Evolutionary conservation across 1,140 invertebrate genomes (phyloP).

Genomic region (Daktulosphaira vitifoliae): DNA sequence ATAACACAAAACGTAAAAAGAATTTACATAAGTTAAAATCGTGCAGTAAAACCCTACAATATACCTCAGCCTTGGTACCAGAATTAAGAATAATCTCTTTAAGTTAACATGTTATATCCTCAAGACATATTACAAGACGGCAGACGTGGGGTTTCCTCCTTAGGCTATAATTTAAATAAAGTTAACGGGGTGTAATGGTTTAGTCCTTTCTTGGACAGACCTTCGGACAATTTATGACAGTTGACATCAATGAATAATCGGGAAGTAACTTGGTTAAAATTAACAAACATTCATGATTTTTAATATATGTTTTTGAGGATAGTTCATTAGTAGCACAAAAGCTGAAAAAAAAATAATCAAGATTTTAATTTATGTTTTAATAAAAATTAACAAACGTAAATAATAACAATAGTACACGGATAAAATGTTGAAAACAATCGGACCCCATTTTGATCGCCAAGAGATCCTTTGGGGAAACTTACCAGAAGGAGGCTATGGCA

Average conservation of each 20-base stretch:
- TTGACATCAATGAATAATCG: too few relatives aligned
- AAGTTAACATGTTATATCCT: constrained; percentile 29
- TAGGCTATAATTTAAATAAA: constrained; percentile 20
- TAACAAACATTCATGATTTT: too few relatives aligned
- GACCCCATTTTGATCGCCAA: constrained; percentile 18
- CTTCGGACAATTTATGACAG: background rate
- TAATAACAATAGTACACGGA: too few relatives aligned
- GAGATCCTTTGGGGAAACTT: background rate
- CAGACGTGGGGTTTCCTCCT: constrained; percentile 14
- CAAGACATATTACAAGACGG: constrained; percentile 14
- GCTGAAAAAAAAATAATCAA: too few relatives aligned
- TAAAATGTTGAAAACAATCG: constrained; percentile 17
- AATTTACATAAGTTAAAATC: constrained; percentile 21
- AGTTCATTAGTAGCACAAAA: too few relatives aligned
- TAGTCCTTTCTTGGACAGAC: constrained; percentile 15
- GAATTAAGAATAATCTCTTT: constrained; percentile 55
- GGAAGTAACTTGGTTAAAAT: too few relatives aligned
- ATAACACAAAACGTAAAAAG: too few relatives aligned
- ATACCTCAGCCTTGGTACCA: constrained; percentile 53
- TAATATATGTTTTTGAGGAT: too few relatives aligned
- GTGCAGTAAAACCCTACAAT: constrained; percentile 34
- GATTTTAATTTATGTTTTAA: too few relatives aligned
- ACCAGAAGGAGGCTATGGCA: constrained; percentile 44
- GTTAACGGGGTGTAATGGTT: background rate
- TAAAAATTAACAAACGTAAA: too few relatives aligned